Evolutionary conservation across 37 sponge, comb jelly and placozoan genomes (phyloP).

Genomic region (Ephydatia muelleri): DNA sequence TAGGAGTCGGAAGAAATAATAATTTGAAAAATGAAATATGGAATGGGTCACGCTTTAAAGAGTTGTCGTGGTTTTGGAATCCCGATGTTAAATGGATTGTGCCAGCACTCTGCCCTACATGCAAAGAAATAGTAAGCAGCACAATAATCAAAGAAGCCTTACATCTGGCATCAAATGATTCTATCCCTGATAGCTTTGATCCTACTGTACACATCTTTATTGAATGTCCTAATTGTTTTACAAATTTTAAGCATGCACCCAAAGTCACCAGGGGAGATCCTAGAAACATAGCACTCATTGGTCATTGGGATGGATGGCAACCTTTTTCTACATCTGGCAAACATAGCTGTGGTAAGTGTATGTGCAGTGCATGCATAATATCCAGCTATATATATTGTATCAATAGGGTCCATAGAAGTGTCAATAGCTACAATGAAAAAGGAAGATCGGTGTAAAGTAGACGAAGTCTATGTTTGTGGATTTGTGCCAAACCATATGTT

Average conservation of each 20-base stretch:
- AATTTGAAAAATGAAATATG: conserved; percentile 11
- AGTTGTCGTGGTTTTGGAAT: conserved; percentile 35
- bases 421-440: conserved; percentile 35
- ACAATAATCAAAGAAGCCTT: conserved; percentile 2
- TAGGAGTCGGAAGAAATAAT: neutral
- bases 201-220: conserved; percentile 2
- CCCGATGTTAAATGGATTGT: conserved; percentile 13
- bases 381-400: neutral
- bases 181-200: neutral
- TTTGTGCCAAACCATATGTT: conserved; percentile 40
- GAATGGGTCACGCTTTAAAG: conserved; percentile 31
- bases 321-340: conserved; percentile 22
- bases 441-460: conserved; percentile 12
- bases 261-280: conserved; percentile 36
- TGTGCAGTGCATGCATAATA: neutral
- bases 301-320: conserved; percentile 49
- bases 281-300: conserved; percentile 35
- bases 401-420: conserved; percentile 31
- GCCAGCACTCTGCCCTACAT: conserved; percentile 12
- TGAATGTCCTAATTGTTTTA: conserved; percentile 11
- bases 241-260: neutral
- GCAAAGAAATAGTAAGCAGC: conserved; percentile 6
- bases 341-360: conserved; percentile 36
- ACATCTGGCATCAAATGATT: neutral
- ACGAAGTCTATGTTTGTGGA: conserved; percentile 42